phyloP scores from a whole-genome alignment of 1,140 invertebrate species.

The Tetramorium simillimum region DNA sequence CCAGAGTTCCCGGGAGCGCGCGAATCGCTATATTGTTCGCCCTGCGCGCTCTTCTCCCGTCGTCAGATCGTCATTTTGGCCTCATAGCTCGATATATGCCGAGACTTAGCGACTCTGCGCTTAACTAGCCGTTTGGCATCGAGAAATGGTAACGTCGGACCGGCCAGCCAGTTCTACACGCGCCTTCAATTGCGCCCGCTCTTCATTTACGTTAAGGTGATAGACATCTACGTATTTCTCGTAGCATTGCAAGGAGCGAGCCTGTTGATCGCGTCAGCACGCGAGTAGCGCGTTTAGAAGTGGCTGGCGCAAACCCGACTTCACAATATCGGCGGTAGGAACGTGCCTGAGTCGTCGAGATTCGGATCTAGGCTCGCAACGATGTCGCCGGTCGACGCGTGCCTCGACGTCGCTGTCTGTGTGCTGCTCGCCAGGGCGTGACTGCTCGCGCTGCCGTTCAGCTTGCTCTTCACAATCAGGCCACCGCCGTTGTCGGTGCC shows the following conservation, averaged over 20 bases:
- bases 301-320: slow-evolving; percentile 83
- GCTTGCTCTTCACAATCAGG: slow-evolving; percentile 82
- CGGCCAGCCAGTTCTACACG: slow-evolving; percentile 69
- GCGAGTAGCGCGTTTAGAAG: slow-evolving; percentile 76
- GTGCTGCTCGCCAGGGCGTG: slow-evolving; percentile 81
- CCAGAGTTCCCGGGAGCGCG: not conserved
- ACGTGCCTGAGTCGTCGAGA: slow-evolving; percentile 89
- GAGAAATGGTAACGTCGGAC: slow-evolving; percentile 37
- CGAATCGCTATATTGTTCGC: slow-evolving; percentile 35
- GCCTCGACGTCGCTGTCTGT: slow-evolving; percentile 81
- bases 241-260: slow-evolving; percentile 28
- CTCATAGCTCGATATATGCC: slow-evolving; percentile 59
- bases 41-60: slow-evolving; percentile 30
- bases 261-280: slow-evolving; percentile 21
- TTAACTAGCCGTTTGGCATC: slow-evolving; percentile 73
- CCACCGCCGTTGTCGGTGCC: slow-evolving; percentile 55
- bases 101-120: slow-evolving; percentile 62
- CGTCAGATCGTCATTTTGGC: slow-evolving; percentile 63
- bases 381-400: slow-evolving; percentile 84
- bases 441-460: slow-evolving; percentile 83
- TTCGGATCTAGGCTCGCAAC: slow-evolving; percentile 86
- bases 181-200: slow-evolving; percentile 8
- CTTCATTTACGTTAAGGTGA: not conserved
- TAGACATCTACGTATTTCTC: not conserved
- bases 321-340: slow-evolving; percentile 88